These are phyloP conservation scores for Chelonia mydas DNA, from an alignment of 2,797 vertebrate species.

Conservation along the genomic window DNA sequence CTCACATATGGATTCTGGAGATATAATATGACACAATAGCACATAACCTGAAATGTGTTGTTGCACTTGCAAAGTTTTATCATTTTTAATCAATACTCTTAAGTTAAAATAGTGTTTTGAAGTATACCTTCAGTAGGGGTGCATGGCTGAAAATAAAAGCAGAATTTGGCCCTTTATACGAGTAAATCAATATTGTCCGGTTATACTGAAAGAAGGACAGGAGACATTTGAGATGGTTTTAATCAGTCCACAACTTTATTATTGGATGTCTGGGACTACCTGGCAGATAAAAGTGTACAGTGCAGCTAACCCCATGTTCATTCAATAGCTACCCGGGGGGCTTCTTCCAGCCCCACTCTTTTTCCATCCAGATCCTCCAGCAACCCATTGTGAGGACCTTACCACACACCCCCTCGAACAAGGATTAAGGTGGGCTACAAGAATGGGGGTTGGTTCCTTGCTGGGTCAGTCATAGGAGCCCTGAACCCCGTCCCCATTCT, in stretches of 20 bases:
- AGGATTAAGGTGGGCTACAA: not conserved
- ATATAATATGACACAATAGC: not conserved
- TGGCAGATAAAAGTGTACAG: not conserved
- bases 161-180: not conserved
- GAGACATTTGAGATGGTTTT: not conserved
- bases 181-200: not conserved
- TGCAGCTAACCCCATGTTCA: not conserved
- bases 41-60: not conserved
- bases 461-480: not conserved
- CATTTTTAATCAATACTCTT: not conserved
- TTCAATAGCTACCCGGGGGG: too few species aligned
- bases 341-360: not conserved
- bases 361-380: not conserved
- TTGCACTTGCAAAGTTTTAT: not conserved
- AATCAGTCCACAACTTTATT: not conserved
- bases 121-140: not conserved
- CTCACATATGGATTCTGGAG: not conserved
- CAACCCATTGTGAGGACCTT: not conserved
- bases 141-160: not conserved
- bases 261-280: not conserved
- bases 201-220: not conserved
- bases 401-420: not conserved
- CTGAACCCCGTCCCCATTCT: too few species aligned
- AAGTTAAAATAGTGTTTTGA: not conserved
- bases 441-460: not conserved